These are phyloP conservation scores for Scotopteryx bipunctaria DNA, from an alignment of 2,888 invertebrate genomes.

Conservation along the genomic window DNA sequence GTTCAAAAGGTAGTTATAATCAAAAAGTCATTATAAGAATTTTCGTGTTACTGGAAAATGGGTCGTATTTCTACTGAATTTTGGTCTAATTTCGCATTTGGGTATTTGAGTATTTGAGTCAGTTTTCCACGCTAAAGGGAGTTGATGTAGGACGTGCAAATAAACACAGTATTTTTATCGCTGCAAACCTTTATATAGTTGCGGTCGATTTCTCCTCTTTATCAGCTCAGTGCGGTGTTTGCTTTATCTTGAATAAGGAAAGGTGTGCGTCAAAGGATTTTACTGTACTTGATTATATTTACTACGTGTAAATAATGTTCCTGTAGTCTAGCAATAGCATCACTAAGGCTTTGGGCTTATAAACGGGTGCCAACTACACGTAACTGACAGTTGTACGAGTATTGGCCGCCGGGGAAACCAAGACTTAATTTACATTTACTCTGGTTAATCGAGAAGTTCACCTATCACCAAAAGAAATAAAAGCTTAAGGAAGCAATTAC, in stretches of 20 bases:
- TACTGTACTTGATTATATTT: constrained; percentile 51
- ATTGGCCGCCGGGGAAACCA: too few species aligned
- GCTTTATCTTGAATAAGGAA: constrained; percentile 79
- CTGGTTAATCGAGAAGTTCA: too few species aligned
- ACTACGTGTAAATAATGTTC: constrained; percentile 14
- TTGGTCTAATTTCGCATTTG: constrained; percentile 56
- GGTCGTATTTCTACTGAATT: constrained; percentile 53
- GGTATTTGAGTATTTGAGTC: constrained; percentile 49
- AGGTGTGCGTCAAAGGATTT: constrained; percentile 64
- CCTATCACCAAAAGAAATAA: too few species aligned
- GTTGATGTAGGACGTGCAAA: constrained; percentile 82
- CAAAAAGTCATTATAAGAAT: constrained; percentile 49
- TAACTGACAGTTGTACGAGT: too few species aligned
- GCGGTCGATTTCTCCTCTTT: constrained; percentile 82
- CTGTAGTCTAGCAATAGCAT: constrained; percentile 9
- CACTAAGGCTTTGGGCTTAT: too few species aligned
- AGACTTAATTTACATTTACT: too few species aligned
- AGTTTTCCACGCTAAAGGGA: constrained; percentile 57
- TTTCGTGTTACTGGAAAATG: constrained; percentile 48
- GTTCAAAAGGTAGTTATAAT: constrained; percentile 55
- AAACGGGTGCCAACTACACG: too few species aligned
- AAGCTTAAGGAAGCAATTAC: too few species aligned
- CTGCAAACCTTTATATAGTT: constrained; percentile 82
- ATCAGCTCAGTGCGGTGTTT: constrained; percentile 78
- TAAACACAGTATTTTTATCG: constrained; percentile 83